These are phyloP conservation scores for Iguana delicatissima DNA, from an alignment of 2,797 vertebrate species.

Conservation along the genomic window DNA sequence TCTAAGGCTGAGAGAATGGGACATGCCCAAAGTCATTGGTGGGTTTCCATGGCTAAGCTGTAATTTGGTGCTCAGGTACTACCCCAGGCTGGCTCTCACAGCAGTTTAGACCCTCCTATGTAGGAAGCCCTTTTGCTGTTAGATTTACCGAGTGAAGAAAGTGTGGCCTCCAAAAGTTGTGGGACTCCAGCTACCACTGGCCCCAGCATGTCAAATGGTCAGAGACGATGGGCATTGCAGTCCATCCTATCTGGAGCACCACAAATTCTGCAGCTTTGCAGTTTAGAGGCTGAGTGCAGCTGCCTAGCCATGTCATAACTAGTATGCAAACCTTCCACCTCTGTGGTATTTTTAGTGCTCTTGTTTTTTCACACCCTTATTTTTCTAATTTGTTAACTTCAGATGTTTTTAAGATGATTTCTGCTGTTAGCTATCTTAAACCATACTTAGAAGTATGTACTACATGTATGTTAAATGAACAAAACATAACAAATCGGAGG, in stretches of 20 bases:
- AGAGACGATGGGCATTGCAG: neutral
- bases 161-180: neutral
- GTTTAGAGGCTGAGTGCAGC: neutral
- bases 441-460: neutral
- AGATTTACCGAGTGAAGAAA: neutral
- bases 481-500: neutral
- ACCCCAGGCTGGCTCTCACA: too few species aligned
- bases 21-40: too few species aligned
- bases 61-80: too few species aligned
- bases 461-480: neutral
- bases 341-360: neutral
- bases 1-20: too few species aligned
- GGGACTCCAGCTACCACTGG: neutral
- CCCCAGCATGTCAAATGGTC: neutral
- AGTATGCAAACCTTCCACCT: neutral
- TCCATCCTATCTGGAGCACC: neutral
- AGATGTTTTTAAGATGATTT: neutral
- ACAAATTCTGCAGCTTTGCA: neutral
- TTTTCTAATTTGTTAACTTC: neutral
- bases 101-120: neutral
- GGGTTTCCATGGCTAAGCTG: too few species aligned
- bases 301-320: neutral
- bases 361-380: neutral
- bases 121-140: neutral
- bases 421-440: too few species aligned